Percentiles rank a stretch among this genome's conserved stretches.
These are phyloP conservation scores for Carpatolechia fugitivella DNA, from an alignment of 2,888 invertebrate species.

Conservation along the genomic window DNA sequence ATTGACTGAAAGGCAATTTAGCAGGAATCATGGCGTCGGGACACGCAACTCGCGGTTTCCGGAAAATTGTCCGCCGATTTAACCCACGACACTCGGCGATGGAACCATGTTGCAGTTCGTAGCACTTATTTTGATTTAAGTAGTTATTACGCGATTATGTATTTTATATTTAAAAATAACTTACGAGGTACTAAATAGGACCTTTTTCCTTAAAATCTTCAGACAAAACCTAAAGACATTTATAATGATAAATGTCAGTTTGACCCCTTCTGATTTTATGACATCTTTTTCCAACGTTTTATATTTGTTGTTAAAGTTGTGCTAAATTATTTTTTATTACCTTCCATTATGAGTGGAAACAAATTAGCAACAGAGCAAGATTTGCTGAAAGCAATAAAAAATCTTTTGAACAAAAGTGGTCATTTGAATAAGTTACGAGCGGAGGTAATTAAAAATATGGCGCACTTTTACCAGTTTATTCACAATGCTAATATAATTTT, in stretches of 20 bases:
- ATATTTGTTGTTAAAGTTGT: not conserved
- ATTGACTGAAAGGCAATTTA: conserved; percentile 47
- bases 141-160: not conserved
- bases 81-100: conserved; percentile 22
- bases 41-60: conserved; percentile 26
- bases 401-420: conserved; percentile 59
- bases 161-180: too few species aligned
- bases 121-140: not conserved
- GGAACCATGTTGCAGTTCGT: not conserved
- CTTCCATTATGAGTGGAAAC: conserved; percentile 47
- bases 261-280: not conserved
- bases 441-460: conserved; percentile 45
- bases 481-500: not conserved
- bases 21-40: conserved; percentile 26
- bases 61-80: conserved; percentile 29
- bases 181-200: too few species aligned
- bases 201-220: not conserved
- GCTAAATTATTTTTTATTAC: not conserved
- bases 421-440: conserved; percentile 67
- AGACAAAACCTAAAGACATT: not conserved
- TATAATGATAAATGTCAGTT: too few species aligned
- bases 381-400: conserved; percentile 59
- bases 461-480: not conserved
- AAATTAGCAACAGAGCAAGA: conserved; percentile 60
- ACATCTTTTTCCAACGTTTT: not conserved